A percentile compares a stretch with the other conserved stretches of the same genome.
Evolutionary conservation across 2,113 vertebrate species (phyloP).

Genomic region (Glareola pratincola): DNA sequence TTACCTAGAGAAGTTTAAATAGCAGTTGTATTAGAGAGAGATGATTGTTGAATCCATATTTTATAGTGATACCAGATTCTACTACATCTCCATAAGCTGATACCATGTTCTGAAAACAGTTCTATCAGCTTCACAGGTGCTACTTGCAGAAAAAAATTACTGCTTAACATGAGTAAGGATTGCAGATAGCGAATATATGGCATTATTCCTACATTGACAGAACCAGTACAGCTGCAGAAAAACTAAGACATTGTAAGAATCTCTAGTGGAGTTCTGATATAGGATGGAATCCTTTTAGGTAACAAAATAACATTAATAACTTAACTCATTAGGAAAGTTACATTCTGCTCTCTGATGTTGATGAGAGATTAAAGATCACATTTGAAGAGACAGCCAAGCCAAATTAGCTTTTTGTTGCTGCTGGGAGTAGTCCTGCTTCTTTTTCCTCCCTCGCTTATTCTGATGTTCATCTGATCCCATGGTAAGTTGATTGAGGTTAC

Average conservation of each 20-base stretch:
- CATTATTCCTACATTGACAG: neutral
- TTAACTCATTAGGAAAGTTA: neutral
- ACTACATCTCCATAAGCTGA: neutral
- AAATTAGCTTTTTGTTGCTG: neutral
- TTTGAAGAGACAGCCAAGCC: neutral
- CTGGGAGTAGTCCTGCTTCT: neutral
- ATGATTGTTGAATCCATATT: neutral
- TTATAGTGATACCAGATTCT: neutral
- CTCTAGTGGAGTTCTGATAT: neutral
- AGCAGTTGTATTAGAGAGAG: neutral
- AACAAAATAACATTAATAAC: neutral
- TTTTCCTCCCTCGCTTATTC: neutral
- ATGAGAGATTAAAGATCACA: neutral
- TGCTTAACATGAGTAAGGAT: neutral
- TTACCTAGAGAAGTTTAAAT: neutral
- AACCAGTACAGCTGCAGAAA: neutral
- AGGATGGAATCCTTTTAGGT: neutral
- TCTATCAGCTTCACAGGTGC: neutral
- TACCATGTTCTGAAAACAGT: neutral
- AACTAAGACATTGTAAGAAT: neutral
- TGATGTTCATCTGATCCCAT: neutral
- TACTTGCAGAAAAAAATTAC: neutral
- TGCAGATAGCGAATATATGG: neutral
- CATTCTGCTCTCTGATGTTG: neutral
- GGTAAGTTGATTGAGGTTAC: neutral